Percentiles rank a stretch among this genome's conserved stretches.
Conservation (phyloP, 2,797 vertebrate genomes). For the Hypotaenidia okinawae region DNA sequence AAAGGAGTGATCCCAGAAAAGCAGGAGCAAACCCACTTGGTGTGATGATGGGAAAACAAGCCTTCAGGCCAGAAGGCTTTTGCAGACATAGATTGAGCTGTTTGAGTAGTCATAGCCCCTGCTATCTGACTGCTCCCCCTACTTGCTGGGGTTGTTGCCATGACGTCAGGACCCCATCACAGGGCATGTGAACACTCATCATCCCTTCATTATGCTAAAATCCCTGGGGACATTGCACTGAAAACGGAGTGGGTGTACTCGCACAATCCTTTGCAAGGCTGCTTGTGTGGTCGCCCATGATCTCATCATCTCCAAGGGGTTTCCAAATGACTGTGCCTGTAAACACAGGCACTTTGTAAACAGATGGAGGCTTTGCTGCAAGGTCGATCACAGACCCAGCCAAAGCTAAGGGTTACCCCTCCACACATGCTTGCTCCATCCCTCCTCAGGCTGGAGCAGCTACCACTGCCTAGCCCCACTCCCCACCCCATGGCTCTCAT, state of each 20-base stretch:
- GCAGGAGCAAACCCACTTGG: not conserved
- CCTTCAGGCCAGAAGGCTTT: not conserved
- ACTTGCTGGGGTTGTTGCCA: not conserved
- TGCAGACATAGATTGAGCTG: not conserved
- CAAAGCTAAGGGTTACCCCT: not conserved
- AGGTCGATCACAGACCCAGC: not conserved
- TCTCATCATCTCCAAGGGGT: not conserved
- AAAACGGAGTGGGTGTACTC: not conserved
- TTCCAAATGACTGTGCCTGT: not conserved
- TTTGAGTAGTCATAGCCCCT: not conserved
- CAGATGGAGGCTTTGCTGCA: not conserved
- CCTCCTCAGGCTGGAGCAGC: not conserved
- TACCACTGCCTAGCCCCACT: fast-evolving
- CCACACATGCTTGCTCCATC: fast-evolving
- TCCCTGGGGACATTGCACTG: fast-evolving
- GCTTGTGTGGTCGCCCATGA: not conserved
- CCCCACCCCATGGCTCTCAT: not conserved
- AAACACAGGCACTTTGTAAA: not conserved
- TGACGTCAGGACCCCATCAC: fast-evolving
- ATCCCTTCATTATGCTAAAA: not conserved
- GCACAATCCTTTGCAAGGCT: not conserved
- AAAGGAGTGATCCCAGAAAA: not conserved
- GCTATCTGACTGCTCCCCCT: not conserved
- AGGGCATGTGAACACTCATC: fast-evolving
- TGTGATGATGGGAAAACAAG: not conserved